Conservation (phyloP, 2,888 invertebrate species). For the Aethes cnicana region DNA sequence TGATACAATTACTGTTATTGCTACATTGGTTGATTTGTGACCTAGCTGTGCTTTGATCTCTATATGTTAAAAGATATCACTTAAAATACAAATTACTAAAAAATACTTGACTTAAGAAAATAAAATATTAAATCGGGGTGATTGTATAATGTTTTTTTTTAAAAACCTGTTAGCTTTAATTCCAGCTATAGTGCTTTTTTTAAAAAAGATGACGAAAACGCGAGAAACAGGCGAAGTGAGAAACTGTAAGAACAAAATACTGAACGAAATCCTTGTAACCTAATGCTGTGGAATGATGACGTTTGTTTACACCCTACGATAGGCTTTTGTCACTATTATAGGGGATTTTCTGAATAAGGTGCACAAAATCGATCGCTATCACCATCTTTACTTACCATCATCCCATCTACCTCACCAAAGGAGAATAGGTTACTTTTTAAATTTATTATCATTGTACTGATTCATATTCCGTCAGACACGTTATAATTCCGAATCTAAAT, state of each 20-base stretch:
- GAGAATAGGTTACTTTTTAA: too few relatives aligned
- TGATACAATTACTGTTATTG: conserved; percentile 30
- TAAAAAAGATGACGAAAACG: too few relatives aligned
- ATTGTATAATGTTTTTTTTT: too few relatives aligned
- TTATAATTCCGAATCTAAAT: not conserved
- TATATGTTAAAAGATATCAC: too few relatives aligned
- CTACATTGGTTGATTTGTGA: conserved; percentile 13
- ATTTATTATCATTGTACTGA: too few relatives aligned
- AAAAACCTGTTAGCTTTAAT: too few relatives aligned
- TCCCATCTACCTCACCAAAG: too few relatives aligned
- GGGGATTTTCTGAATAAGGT: not conserved
- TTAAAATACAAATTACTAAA: not conserved
- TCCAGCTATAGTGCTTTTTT: too few relatives aligned
- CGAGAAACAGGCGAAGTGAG: conserved; percentile 1
- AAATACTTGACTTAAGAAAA: too few relatives aligned
- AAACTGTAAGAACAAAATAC: conserved; percentile 22
- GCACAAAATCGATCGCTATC: not conserved
- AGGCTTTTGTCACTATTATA: conserved; percentile 15
- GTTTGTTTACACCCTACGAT: conserved; percentile 42
- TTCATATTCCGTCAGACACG: not conserved
- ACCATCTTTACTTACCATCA: too few relatives aligned
- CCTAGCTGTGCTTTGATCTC: not conserved
- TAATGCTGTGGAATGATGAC: conserved; percentile 43
- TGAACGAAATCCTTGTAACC: conserved; percentile 41
- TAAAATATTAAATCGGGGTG: too few relatives aligned